phyloP scores from a whole-genome alignment of 1,140 invertebrate genomes.

The Apis mellifera region DNA sequence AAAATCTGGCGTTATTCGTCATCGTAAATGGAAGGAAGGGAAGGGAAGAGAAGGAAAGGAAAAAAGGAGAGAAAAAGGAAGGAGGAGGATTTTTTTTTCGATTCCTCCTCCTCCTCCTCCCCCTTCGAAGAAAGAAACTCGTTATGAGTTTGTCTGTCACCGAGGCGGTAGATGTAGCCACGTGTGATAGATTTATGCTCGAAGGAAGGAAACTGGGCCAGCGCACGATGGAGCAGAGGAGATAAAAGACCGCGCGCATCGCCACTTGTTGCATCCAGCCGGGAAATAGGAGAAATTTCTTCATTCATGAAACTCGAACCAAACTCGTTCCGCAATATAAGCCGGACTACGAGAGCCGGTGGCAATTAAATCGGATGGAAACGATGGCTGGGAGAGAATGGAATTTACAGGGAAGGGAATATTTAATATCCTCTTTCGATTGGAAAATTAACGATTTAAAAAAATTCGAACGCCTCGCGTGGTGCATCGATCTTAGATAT shows the following conservation, averaged over 20 bases:
- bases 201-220: constrained; percentile 59
- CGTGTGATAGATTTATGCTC: constrained; percentile 50
- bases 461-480: too few species aligned
- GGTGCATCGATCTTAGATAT: too few species aligned
- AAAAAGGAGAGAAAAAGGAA: background rate
- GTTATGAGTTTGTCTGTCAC: constrained; percentile 48
- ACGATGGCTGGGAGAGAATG: background rate
- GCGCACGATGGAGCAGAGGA: constrained; percentile 32
- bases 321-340: background rate
- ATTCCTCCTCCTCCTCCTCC: background rate
- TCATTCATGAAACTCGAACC: constrained; percentile 41
- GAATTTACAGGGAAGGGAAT: too few species aligned
- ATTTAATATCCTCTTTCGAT: too few species aligned
- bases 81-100: background rate
- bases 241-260: constrained; percentile 56
- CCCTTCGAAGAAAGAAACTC: constrained; percentile 36
- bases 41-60: too few species aligned
- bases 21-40: background rate
- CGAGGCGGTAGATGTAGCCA: constrained; percentile 3
- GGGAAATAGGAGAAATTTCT: constrained; percentile 47
- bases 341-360: constrained; percentile 8
- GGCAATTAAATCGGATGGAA: constrained; percentile 18
- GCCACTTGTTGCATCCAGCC: constrained; percentile 60
- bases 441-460: too few species aligned
- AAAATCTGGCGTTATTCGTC: background rate